These are phyloP conservation scores for Platycnemis pennipes DNA, from an alignment of 2,888 invertebrate species.

Conservation along the genomic window DNA sequence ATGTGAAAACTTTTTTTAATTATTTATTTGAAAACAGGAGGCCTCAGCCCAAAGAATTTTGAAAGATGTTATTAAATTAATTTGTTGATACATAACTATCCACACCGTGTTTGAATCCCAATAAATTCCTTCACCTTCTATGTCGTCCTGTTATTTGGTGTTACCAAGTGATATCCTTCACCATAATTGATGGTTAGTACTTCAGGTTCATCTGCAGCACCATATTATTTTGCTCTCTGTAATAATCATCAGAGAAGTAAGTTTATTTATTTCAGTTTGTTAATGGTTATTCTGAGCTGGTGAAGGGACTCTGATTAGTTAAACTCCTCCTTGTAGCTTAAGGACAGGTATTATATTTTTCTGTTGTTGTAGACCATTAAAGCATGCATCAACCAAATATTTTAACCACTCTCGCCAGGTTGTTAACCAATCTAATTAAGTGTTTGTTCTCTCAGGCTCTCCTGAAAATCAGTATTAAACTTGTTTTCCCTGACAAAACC, in stretches of 20 bases:
- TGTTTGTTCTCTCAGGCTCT: conserved; percentile 29
- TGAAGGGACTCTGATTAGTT: conserved; percentile 45
- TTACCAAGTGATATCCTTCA: conserved; percentile 38
- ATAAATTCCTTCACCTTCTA: conserved; percentile 66
- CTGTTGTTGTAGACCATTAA: neutral
- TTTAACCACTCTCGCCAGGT: conserved; percentile 33
- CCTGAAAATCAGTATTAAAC: conserved; percentile 62
- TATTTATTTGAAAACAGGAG: conserved; percentile 61
- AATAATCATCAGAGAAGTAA: neutral
- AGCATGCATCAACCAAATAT: conserved; percentile 34
- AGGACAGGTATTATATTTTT: neutral
- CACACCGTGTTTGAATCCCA: conserved; percentile 59
- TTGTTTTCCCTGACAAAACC: neutral
- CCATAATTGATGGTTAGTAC: neutral
- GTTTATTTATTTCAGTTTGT: conserved; percentile 44
- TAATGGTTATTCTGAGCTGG: conserved; percentile 22
- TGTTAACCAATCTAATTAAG: conserved; percentile 26
- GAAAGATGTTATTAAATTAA: conserved; percentile 56
- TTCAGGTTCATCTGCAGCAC: neutral
- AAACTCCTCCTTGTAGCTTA: neutral
- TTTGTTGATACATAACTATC: conserved; percentile 58
- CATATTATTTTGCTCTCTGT: conserved; percentile 49
- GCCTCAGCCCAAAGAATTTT: conserved; percentile 5
- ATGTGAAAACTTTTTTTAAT: conserved; percentile 61
- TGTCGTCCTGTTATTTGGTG: conserved; percentile 60